Evolutionary conservation across 2,888 invertebrate genomes (phyloP), one percentile per base, ranked within the genome.

Genomic region (Eupelmus urozonus): DNA sequence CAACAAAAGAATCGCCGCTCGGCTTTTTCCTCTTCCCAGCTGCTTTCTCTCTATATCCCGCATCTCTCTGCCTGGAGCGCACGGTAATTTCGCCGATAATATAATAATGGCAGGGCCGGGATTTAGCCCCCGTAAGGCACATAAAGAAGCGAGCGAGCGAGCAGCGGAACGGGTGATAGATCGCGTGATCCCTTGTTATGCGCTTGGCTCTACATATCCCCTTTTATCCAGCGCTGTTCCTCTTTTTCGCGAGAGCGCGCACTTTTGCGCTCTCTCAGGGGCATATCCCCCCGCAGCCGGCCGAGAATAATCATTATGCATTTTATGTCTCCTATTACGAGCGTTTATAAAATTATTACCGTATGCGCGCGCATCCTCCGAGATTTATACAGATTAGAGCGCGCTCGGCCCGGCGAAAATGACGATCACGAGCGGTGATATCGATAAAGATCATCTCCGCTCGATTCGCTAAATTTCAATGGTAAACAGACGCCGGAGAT

Each of bases 31-130:
- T 45, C 65, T 66, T 51, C 27, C 29, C 65, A 25, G 16, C 73
- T 27, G 9, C 59, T 57, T 57, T 25, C 29, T 59, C 59, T 55
- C 9, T 55, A 74, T 69, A 67, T 78, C 80, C 70, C 29, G 76
- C 73, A 80, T n/a, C 72, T 81, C 74, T 80, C 81, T 81, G 81
- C 80, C 78, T 80, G 23, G 65, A 71, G 62, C 70, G 80, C 81
- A 73, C 79, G 78, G 82, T 70, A 79, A 82, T 82, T 84, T 84
- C 71, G 78, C 82, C 77, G 82, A 82, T 83, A 83, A 79, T 80
- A 79, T 83, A 82, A 79, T 83, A 82, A 82, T 82, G 76, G 76
- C 79, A 77, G 80, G 69, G 69, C 66, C 72, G 74, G 51, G 69
- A 53, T 79, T 78, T 27, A 57, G 81, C 81, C 81, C 82, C 82